Percentiles rank a stretch among this genome's conserved stretches.
Conservation (phyloP, 2,888 invertebrate species). For the Morpho achilles region DNA sequence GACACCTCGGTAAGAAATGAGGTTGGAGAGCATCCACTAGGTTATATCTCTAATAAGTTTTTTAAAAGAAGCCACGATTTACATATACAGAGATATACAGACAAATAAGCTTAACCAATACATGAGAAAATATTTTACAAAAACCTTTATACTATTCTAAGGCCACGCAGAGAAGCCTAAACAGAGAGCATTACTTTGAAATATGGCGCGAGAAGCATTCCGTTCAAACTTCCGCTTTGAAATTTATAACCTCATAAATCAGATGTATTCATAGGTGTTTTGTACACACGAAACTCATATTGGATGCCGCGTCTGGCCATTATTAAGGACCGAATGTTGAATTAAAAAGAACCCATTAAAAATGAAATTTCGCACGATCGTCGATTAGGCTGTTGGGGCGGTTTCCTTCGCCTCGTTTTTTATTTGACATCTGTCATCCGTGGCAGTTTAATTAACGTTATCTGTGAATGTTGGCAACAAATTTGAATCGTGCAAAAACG, state of each 20-base stretch:
- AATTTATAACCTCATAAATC: slow-evolving; percentile 54
- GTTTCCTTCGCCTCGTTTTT: slow-evolving; percentile 9
- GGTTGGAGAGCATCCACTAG: too few relatives aligned
- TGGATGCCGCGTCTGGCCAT: slow-evolving; percentile 30
- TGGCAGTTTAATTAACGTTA: slow-evolving; percentile 23
- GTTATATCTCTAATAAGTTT: too few relatives aligned
- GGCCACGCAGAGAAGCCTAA: slow-evolving; percentile 38
- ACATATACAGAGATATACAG: too few relatives aligned
- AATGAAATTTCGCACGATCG: slow-evolving; percentile 13
- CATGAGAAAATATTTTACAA: not conserved
- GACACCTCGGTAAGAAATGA: too few relatives aligned
- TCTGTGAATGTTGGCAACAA: slow-evolving; percentile 10
- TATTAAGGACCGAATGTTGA: slow-evolving; percentile 27
- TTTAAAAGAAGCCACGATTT: too few relatives aligned
- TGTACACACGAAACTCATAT: slow-evolving; percentile 43
- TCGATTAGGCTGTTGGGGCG: slow-evolving; percentile 15
- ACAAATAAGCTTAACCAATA: too few relatives aligned
- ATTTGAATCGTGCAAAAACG: not conserved
- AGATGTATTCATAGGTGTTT: slow-evolving; percentile 51
- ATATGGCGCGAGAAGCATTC: slow-evolving; percentile 49
- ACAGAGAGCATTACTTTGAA: slow-evolving; percentile 51
- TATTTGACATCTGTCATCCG: slow-evolving; percentile 19
- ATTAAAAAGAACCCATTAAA: slow-evolving; percentile 25
- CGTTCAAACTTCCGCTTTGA: slow-evolving; percentile 39
- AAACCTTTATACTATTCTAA: slow-evolving; percentile 26